Percentiles rank a stretch among this genome's conserved stretches.
phyloP scores from a whole-genome alignment of 2,888 invertebrate genomes.

The Harpagoxenus sublaevis region DNA sequence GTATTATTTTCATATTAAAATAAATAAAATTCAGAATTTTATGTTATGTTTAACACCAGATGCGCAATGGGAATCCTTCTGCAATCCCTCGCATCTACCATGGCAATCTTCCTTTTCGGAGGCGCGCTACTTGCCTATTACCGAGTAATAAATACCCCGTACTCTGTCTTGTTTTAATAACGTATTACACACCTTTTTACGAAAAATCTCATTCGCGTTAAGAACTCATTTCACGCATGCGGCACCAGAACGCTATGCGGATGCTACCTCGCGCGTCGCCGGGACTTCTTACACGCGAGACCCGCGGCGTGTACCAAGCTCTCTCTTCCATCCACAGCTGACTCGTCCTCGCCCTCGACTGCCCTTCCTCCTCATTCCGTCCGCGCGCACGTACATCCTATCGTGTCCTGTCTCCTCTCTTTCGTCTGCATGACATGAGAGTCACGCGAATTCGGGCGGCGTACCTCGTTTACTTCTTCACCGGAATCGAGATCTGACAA shows the following conservation, averaged over 20 bases:
- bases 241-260: constrained; percentile 55
- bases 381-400: neutral
- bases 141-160: constrained; percentile 26
- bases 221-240: constrained; percentile 80
- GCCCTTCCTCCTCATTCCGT: neutral
- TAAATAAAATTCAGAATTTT: neutral
- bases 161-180: constrained; percentile 64
- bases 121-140: constrained; percentile 21
- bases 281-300: constrained; percentile 68
- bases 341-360: constrained; percentile 41
- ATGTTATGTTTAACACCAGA: neutral
- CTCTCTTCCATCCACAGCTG: constrained; percentile 43
- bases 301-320: constrained; percentile 35
- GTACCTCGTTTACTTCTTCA: constrained; percentile 55
- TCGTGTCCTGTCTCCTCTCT: constrained; percentile 41
- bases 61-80: neutral
- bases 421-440: constrained; percentile 36
- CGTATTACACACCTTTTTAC: constrained; percentile 68
- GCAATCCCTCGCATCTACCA: neutral
- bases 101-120: neutral
- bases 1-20: neutral
- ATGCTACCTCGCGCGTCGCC: constrained; percentile 57
- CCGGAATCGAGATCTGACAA: constrained; percentile 61
- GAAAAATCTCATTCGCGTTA: constrained; percentile 77
- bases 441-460: constrained; percentile 72